A percentile compares a stretch with the other conserved stretches of the same genome.
phyloP scores from a whole-genome alignment of 2,888 invertebrate genomes.

The Apodemia duryi region DNA sequence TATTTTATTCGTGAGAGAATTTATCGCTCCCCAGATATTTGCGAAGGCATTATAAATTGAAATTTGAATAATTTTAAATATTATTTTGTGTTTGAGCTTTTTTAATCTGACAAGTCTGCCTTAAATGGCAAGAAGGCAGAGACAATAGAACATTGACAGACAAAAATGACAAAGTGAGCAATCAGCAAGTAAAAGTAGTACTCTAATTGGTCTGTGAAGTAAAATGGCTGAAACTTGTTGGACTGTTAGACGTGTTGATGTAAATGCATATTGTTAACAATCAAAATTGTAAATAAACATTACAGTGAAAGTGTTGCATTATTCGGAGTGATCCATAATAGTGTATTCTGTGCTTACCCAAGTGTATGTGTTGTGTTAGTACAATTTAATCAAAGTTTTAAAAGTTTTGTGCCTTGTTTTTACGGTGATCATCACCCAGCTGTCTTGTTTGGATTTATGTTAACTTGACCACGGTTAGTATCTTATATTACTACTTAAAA shows the following conservation, averaged over 20 bases:
- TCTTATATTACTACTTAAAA: constrained; percentile 9
- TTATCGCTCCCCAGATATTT: too few species aligned
- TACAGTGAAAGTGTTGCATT: constrained; percentile 46
- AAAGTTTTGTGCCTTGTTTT: constrained; percentile 74
- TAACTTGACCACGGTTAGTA: constrained; percentile 68
- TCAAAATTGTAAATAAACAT: constrained; percentile 62
- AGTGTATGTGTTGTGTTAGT: constrained; percentile 52
- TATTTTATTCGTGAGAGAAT: too few species aligned
- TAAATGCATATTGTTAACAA: constrained; percentile 49
- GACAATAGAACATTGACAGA: neutral
- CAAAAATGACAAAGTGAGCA: constrained; percentile 44
- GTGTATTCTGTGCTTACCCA: constrained; percentile 51
- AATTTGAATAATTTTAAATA: too few species aligned
- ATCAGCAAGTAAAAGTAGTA: constrained; percentile 49
- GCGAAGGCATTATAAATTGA: too few species aligned
- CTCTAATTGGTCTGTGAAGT: too few species aligned
- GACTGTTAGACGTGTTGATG: constrained; percentile 63
- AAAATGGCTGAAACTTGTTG: constrained; percentile 71
- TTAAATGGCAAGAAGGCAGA: neutral
- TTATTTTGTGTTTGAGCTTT: too few species aligned
- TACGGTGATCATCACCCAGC: constrained; percentile 53
- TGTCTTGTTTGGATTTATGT: constrained; percentile 74
- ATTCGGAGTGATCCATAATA: constrained; percentile 48
- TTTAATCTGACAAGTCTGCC: neutral
- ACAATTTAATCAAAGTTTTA: constrained; percentile 46